These are phyloP conservation scores for Thunnus albacares DNA, from an alignment of 2,797 vertebrate species.

Conservation along the genomic window DNA sequence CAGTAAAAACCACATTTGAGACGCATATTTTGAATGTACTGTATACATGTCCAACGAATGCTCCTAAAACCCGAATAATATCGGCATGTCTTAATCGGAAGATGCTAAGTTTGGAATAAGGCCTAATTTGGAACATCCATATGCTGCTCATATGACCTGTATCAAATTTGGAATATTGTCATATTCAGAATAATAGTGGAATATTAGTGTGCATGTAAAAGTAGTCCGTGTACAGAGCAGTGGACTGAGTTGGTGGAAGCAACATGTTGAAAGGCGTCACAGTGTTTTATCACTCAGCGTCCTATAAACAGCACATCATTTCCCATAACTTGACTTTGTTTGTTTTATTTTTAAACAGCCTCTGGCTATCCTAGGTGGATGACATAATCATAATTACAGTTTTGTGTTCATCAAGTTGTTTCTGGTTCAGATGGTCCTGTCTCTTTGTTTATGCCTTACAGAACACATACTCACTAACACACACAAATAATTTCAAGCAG, in stretches of 20 bases:
- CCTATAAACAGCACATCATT: slow-evolving; percentile 57
- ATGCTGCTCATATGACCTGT: no score
- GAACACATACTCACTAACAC: slow-evolving; percentile 32
- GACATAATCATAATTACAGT: slow-evolving; percentile 52
- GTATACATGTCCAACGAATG: no score
- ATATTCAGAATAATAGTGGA: no score
- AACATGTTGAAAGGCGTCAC: slow-evolving; percentile 47
- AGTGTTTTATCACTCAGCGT: slow-evolving; percentile 48
- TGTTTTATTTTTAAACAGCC: slow-evolving; percentile 62
- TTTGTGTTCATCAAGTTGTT: slow-evolving; percentile 45
- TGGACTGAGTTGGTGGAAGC: slow-evolving; percentile 40
- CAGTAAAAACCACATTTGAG: no score
- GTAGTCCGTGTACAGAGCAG: slow-evolving; percentile 1
- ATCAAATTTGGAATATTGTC: no score
- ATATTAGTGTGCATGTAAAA: no score
- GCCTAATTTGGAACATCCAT: no score
- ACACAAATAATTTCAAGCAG: slow-evolving; percentile 28
- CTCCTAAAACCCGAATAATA: no score
- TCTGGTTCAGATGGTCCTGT: slow-evolving; percentile 29
- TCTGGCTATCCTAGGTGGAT: slow-evolving; percentile 48
- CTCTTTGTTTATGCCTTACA: slow-evolving; percentile 35
- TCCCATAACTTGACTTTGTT: slow-evolving; percentile 55
- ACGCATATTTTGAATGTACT: no score
- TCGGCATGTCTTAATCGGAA: no score
- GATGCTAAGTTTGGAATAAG: no score